Percentiles rank a stretch among this genome's conserved stretches.
phyloP scores from a whole-genome alignment of 2,888 invertebrate species.

The Octonoba sinensis region DNA sequence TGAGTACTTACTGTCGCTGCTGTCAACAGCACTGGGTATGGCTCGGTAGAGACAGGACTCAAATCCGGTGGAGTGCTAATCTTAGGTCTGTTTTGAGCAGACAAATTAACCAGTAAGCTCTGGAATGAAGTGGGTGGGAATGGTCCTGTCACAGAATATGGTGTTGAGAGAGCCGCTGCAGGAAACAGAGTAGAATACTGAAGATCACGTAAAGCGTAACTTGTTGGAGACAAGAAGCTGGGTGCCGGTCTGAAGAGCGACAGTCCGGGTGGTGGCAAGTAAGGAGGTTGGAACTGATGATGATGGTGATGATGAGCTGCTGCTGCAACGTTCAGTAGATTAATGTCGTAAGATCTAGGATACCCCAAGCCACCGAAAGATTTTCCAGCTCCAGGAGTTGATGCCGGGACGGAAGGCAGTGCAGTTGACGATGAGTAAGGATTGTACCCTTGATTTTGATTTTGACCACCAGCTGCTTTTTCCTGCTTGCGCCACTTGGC shows the following conservation, averaged over 20 bases:
- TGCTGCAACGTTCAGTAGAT: conserved; percentile 40
- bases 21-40: conserved; percentile 24
- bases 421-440: conserved; percentile 60
- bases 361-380: conserved; percentile 49
- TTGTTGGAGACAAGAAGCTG: conserved; percentile 40
- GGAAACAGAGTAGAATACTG: conserved; percentile 48
- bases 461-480: conserved; percentile 64
- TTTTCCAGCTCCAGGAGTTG: conserved; percentile 48
- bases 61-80: conserved; percentile 44
- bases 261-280: conserved; percentile 55
- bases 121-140: conserved; percentile 79
- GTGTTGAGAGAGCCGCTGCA: conserved; percentile 48
- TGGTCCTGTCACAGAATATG: conserved; percentile 52
- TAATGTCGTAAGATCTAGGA: conserved; percentile 42
- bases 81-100: conserved; percentile 69
- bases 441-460: conserved; percentile 64
- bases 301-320: conserved; percentile 47
- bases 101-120: conserved; percentile 84
- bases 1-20: neutral
- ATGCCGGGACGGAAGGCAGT: conserved; percentile 53
- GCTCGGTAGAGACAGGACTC: conserved; percentile 38
- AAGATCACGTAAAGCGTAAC: conserved; percentile 56
- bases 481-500: conserved; percentile 71
- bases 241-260: conserved; percentile 50
- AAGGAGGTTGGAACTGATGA: conserved; percentile 52